phyloP scores from a whole-genome alignment of 2,888 invertebrate species.

The Limnephilus rhombicus region DNA sequence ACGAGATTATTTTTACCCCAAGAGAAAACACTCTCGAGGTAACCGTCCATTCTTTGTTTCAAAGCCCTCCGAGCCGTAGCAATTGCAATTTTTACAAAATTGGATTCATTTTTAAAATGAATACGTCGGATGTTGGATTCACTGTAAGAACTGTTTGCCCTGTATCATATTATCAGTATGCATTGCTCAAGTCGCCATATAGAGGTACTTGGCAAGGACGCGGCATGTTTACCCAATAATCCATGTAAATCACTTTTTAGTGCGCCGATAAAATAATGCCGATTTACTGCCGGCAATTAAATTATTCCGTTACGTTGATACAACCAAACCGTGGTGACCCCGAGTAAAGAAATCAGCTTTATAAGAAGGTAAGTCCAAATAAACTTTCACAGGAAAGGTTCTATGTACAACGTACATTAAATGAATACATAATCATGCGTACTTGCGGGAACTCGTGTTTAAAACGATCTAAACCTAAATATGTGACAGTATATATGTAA shows the following conservation, averaged over 20 bases:
- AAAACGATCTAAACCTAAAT: no score
- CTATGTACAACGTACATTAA: not conserved
- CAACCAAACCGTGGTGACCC: not conserved
- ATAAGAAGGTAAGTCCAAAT: not conserved
- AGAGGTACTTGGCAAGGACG: not conserved
- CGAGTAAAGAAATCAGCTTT: not conserved
- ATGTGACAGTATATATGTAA: no score
- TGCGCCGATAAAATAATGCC: not conserved
- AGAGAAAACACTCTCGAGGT: no score
- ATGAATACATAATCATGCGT: no score
- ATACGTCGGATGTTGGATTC: not conserved
- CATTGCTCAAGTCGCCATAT: not conserved
- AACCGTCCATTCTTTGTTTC: no score
- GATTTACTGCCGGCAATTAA: conserved; percentile 8
- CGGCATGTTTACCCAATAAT: not conserved
- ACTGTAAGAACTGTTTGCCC: not conserved
- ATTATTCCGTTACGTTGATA: not conserved
- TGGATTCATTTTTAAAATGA: no score
- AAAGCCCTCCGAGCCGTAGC: no score
- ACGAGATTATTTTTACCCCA: no score
- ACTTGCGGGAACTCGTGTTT: no score
- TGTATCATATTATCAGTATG: not conserved
- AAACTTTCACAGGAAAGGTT: not conserved
- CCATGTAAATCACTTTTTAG: conserved; percentile 21
- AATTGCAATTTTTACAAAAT: no score